Base-by-base conservation (phyloP, 92 coral and sea anemone genomes). In the Micromussa lordhowensis region DNA sequence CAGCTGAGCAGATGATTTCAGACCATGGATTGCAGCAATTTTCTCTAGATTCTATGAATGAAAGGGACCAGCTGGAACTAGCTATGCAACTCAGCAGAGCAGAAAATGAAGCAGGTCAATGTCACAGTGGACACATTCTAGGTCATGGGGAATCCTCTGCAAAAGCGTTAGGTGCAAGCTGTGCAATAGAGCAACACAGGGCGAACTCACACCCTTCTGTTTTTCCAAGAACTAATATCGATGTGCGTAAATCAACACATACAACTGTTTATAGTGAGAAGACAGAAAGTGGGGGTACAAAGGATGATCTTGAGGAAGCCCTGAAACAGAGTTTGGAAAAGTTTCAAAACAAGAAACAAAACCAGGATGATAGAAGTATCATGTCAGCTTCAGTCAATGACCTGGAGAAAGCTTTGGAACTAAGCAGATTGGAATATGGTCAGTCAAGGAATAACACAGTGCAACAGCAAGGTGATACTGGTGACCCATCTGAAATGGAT, bases 361-460 rank as follows among this genome's bases (percentile, higher is more conserved):
- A 40, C 24, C 80, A 73, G 57, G 32, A 55, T 24, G 35, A 13
- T 8, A 57, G 18, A 24, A 18, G 22, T 16, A 14, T 57, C 32
- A 13, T 14, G 1, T 34, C 34, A 15, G 63, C 18, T 26, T n/a
- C 77, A 19, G 80, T 51, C 70, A 66, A 54, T 54, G 92, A 89
- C 77, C 59, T 89, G 79, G 79, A 83, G 78, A 83, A 77, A 75
- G 92, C 82, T 34, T 63, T 89, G 35, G 57, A 83, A 87, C 44
- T 83, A 16, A 89, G 92, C 66, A 89, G 82, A 89, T 48, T 83
- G 44, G 84, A 89, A 53, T 89, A 83, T 83, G 88, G 55, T 75
- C 87, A 32, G 26, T 32, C 38, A 3, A 36, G 32, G 53, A 12
- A 12, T 19, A 44, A 32, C 26, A 32, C 0, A 26, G 28, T 81